A percentile compares a stretch with the other conserved stretches of the same genome.
Evolutionary conservation across 1,140 invertebrate species (phyloP).

Genomic region (Temnothorax curvispinosus): DNA sequence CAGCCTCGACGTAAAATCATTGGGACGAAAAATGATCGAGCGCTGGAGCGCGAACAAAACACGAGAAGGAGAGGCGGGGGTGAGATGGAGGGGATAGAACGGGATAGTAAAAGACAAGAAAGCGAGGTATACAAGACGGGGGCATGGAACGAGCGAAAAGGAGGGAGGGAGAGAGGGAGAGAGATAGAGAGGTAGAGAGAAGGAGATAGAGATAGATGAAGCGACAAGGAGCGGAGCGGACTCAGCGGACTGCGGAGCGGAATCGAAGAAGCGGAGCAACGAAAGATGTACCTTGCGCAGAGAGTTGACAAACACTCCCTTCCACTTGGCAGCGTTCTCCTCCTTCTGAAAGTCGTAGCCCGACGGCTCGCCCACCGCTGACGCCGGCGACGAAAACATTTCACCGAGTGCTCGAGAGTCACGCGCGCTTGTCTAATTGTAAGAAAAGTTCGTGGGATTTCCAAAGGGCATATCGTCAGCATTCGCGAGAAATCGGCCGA

Average conservation of each 20-base stretch:
- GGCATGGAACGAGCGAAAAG: neutral
- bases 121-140: slow-evolving; percentile 2
- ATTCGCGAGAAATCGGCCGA: slow-evolving; percentile 64
- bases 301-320: slow-evolving; percentile 93
- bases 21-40: slow-evolving; percentile 54
- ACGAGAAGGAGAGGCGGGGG: neutral
- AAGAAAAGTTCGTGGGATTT: slow-evolving; percentile 65
- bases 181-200: neutral
- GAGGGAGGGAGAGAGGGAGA: neutral
- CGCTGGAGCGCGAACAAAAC: slow-evolving; percentile 28
- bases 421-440: neutral
- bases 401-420: slow-evolving; percentile 74
- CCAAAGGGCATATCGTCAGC: slow-evolving; percentile 66
- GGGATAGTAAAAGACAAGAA: slow-evolving; percentile 40
- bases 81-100: slow-evolving; percentile 31
- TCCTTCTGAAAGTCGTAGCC: slow-evolving; percentile 95
- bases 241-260: neutral
- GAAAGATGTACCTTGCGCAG: slow-evolving; percentile 89
- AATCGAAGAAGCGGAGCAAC: neutral
- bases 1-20: slow-evolving; percentile 42
- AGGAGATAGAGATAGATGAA: neutral
- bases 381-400: slow-evolving; percentile 87
- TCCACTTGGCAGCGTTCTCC: slow-evolving; percentile 96
- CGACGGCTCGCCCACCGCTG: slow-evolving; percentile 87
- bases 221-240: slow-evolving; percentile 2